A percentile compares a stretch with the other conserved stretches of the same genome.
These are phyloP conservation scores for Gerosis bhagava DNA, from an alignment of 2,888 invertebrate species.

Conservation along the genomic window DNA sequence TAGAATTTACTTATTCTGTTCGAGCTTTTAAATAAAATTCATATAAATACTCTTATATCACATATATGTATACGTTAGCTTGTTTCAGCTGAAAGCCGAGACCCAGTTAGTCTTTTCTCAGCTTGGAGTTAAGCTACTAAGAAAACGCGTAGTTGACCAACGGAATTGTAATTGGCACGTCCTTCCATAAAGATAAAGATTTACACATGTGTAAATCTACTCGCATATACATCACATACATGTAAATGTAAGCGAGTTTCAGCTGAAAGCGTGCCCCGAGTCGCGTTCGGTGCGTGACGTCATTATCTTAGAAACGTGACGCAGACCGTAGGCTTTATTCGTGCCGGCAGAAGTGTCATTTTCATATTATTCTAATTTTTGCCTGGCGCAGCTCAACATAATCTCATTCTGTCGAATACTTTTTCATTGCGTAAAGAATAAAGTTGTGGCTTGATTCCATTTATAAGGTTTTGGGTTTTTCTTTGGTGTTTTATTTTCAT, in stretches of 20 bases:
- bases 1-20: no score
- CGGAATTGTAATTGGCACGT: constrained; percentile 14
- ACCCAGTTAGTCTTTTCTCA: no score
- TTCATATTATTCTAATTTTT: constrained; percentile 43
- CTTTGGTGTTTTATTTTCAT: no score
- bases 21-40: no score
- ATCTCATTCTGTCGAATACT: constrained; percentile 21
- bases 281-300: constrained; percentile 43
- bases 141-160: constrained; percentile 12
- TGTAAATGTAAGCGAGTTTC: constrained; percentile 25
- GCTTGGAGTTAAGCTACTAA: no score
- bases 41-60: no score
- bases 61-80: neutral
- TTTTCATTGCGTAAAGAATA: constrained; percentile 13
- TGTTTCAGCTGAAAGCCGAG: neutral
- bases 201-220: constrained; percentile 22
- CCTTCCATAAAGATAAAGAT: constrained; percentile 9
- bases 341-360: constrained; percentile 31
- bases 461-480: no score
- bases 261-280: constrained; percentile 18
- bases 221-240: constrained; percentile 19
- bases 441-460: constrained; percentile 6
- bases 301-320: constrained; percentile 52
- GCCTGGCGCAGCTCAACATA: constrained; percentile 30
- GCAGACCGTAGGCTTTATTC: constrained; percentile 27